A percentile compares a stretch with the other conserved stretches of the same genome.
Conservation (phyloP, 2,888 invertebrate species). For the Strigamia transsilvanica region DNA sequence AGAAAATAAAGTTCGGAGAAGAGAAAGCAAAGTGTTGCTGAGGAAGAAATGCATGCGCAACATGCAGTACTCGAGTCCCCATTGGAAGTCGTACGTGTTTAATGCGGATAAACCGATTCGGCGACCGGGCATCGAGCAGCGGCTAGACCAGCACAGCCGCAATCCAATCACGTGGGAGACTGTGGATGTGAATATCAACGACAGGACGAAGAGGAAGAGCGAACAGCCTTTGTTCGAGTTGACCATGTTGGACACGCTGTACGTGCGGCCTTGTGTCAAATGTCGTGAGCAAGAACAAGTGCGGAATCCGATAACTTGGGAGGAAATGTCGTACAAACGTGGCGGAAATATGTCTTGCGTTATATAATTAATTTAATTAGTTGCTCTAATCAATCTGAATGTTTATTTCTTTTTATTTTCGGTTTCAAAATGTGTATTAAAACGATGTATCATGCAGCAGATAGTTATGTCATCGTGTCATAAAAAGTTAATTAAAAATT, state of each 20-base stretch:
- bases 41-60: background rate
- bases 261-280: background rate
- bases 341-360: too few relatives aligned
- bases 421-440: too few relatives aligned
- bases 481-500: too few relatives aligned
- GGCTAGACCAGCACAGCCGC: background rate
- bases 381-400: too few relatives aligned
- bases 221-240: background rate
- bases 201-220: background rate
- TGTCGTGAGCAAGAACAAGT: background rate
- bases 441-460: too few relatives aligned
- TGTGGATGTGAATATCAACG: background rate
- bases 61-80: background rate
- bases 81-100: slow-evolving; percentile 13
- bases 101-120: background rate
- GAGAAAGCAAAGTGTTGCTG: background rate
- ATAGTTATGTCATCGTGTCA: too few relatives aligned
- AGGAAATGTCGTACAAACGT: background rate
- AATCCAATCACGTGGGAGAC: background rate
- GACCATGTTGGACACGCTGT: background rate
- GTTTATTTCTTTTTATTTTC: too few relatives aligned
- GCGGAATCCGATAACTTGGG: background rate
- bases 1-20: too few relatives aligned
- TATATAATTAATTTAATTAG: too few relatives aligned
- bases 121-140: background rate